Evolutionary conservation across 2,888 invertebrate genomes (phyloP).

Genomic region (Aethes cnicana): DNA sequence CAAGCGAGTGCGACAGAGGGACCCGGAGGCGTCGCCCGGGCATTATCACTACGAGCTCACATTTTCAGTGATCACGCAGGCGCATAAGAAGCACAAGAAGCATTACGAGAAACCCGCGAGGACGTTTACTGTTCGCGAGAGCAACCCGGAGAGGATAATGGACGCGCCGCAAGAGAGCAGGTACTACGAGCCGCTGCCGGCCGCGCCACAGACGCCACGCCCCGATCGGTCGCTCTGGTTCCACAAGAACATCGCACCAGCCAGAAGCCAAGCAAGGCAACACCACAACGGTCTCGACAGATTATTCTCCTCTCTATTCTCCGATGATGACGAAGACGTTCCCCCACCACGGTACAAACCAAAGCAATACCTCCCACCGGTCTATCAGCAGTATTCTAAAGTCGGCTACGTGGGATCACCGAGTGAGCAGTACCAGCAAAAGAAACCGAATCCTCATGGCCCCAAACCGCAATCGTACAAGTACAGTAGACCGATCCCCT

Average conservation of each 20-base stretch:
- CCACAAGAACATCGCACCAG: constrained; percentile 63
- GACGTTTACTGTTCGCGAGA: constrained; percentile 85
- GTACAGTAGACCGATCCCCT: constrained; percentile 51
- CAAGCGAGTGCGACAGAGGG: constrained; percentile 85
- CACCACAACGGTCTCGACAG: constrained; percentile 59
- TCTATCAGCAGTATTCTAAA: constrained; percentile 54
- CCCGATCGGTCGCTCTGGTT: constrained; percentile 67
- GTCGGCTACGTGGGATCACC: constrained; percentile 49
- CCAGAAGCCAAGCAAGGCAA: constrained; percentile 47
- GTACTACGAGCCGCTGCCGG: constrained; percentile 33
- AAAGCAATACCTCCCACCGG: constrained; percentile 43
- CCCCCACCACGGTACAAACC: constrained; percentile 48
- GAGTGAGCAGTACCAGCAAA: constrained; percentile 56
- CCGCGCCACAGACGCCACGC: constrained; percentile 41
- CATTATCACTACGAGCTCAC: constrained; percentile 85
- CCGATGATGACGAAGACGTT: constrained; percentile 58
- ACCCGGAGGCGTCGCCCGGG: constrained; percentile 66
- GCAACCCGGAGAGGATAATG: constrained; percentile 55
- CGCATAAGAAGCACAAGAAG: constrained; percentile 69
- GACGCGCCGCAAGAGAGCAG: constrained; percentile 44
- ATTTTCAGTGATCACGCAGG: constrained; percentile 83
- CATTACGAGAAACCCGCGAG: constrained; percentile 81
- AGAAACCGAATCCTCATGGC: constrained; percentile 53
- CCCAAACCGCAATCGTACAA: constrained; percentile 48
- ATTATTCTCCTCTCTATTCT: constrained; percentile 68